Percentiles rank a stretch among this genome's conserved stretches.
phyloP scores from a whole-genome alignment of 2,113 vertebrate genomes.

The Pheucticus melanocephalus region DNA sequence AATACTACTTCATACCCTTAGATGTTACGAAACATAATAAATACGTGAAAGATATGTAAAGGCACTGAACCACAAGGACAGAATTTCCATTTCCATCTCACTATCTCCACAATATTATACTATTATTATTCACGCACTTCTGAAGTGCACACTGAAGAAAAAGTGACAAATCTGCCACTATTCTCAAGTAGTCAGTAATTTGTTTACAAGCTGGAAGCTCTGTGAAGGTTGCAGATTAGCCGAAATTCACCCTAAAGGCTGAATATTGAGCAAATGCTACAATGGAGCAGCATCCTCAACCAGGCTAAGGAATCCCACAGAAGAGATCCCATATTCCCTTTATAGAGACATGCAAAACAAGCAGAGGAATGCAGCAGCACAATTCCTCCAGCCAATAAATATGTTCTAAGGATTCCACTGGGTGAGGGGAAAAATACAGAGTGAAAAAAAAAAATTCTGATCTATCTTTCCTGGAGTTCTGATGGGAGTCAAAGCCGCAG shows the following conservation, averaged over 20 bases:
- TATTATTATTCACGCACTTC: not conserved
- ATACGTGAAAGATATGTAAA: not conserved
- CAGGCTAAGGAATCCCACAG: not conserved
- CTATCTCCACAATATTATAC: not conserved
- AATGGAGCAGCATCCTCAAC: not conserved
- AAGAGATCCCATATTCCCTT: not conserved
- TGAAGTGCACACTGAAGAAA: not conserved
- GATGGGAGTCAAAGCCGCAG: fast-evolving
- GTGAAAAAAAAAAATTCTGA: fast-evolving
- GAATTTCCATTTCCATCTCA: not conserved
- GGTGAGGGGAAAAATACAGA: fast-evolving
- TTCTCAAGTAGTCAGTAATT: not conserved
- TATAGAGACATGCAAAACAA: not conserved
- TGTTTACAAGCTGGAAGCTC: not conserved
- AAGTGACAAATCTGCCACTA: not conserved
- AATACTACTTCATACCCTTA: not conserved
- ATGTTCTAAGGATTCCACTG: fast-evolving
- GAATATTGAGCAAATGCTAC: not conserved
- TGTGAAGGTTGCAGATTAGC: not conserved
- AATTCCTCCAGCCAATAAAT: not conserved
- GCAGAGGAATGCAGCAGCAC: not conserved
- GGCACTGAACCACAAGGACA: not conserved
- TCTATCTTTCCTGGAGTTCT: not conserved
- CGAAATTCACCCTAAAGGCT: not conserved
- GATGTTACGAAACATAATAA: not conserved